phyloP scores from a whole-genome alignment of 2,888 invertebrate species.

The Schrankia costaestrigalis region DNA sequence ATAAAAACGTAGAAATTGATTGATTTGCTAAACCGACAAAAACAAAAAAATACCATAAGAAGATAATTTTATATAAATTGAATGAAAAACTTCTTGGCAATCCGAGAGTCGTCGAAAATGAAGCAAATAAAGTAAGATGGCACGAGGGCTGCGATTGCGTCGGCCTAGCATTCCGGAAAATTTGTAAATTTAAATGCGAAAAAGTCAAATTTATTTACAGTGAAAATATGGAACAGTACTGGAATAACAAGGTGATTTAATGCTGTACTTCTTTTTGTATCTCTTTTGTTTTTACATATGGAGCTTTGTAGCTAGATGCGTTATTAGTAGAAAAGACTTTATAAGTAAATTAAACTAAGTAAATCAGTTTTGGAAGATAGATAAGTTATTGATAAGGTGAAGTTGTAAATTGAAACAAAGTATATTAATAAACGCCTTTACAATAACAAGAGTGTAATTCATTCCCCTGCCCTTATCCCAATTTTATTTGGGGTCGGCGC shows the following conservation, averaged over 20 bases:
- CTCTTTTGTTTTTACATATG: too few relatives aligned
- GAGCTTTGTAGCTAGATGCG: too few relatives aligned
- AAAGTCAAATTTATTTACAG: constrained; percentile 40
- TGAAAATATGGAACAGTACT: constrained; percentile 23
- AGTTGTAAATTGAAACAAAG: too few relatives aligned
- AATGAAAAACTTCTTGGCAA: constrained; percentile 63
- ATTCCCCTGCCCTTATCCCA: too few relatives aligned
- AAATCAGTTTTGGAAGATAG: too few relatives aligned
- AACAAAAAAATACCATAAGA: constrained; percentile 22
- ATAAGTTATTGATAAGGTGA: too few relatives aligned
- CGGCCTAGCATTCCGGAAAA: constrained; percentile 52
- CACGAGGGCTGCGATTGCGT: constrained; percentile 48
- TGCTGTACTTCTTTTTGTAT: too few relatives aligned
- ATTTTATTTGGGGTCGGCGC: too few relatives aligned
- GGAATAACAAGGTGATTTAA: constrained; percentile 16
- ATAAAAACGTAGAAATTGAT: background rate
- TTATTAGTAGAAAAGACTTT: too few relatives aligned
- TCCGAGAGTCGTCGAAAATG: constrained; percentile 59
- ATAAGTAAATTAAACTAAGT: too few relatives aligned
- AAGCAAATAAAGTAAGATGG: constrained; percentile 62
- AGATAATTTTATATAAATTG: constrained; percentile 57
- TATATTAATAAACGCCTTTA: too few relatives aligned
- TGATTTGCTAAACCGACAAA: background rate
- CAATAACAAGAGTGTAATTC: too few relatives aligned
- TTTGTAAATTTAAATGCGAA: constrained; percentile 49